Conservation (phyloP, 2,797 vertebrate genomes). For the Champsocephalus gunnari region DNA sequence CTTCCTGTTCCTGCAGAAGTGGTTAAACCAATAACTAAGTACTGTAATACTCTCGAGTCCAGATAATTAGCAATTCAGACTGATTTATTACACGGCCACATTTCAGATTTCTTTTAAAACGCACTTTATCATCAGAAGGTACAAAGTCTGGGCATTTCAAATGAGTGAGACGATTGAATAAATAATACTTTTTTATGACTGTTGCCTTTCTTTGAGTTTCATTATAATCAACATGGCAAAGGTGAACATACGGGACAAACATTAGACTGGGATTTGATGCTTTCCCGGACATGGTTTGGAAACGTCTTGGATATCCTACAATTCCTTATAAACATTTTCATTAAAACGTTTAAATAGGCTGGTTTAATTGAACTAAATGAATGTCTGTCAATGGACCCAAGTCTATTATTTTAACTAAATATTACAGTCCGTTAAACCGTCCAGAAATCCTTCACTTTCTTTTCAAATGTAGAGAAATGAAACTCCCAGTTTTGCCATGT, state of each 20-base stretch:
- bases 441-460: background rate
- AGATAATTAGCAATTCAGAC: constrained; percentile 1
- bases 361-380: background rate
- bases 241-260: background rate
- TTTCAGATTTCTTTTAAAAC: constrained; percentile 29
- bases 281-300: background rate
- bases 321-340: no score
- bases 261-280: background rate
- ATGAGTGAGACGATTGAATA: constrained; percentile 36
- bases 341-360: background rate
- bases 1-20: constrained; percentile 77
- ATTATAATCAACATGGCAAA: background rate
- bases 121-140: constrained; percentile 24
- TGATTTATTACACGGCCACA: constrained; percentile 15
- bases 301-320: background rate
- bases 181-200: constrained; percentile 14
- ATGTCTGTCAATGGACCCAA: background rate
- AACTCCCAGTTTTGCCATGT: no score
- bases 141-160: constrained; percentile 12
- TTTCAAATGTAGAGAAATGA: no score
- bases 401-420: background rate
- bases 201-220: background rate
- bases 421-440: no score
- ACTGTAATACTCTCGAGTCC: constrained; percentile 2
- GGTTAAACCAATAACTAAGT: constrained; percentile 71